Evolutionary conservation across 2,888 invertebrate species (phyloP), one percentile per base, ranked within the genome.

Genomic region (Drosophila koepferae): DNA sequence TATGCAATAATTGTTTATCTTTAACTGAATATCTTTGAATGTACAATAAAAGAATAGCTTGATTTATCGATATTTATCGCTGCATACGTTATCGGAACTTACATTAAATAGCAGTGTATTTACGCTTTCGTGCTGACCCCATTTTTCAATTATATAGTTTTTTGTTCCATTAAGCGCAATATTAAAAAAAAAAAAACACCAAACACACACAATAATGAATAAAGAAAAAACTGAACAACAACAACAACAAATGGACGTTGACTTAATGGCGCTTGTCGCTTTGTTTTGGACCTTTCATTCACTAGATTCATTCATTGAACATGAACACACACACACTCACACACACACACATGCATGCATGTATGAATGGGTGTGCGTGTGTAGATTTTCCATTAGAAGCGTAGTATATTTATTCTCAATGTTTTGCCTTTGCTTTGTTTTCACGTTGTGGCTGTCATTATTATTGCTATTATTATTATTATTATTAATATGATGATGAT

Each of bases 261-360:
- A 70, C 77, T 74, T 74, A 80, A 82, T 84, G 85, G 70, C 71
- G 82, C 77, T 77, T 79, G 75, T 74, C 74, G 74, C 81, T 72
- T 84, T 84, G 85, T 78, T 72, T 76, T 64, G 63, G 70, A 66
- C 59, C 63, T 72, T 81, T 81, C 80, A 80, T 80, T 80, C 80
- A 80, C 62, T 46, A 63, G 63, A 77, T 74, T 77, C 85, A 87
- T 82, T 88, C 89, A 85, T 88, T 73, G 83, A 84, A 75, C 76
- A 67, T 51, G 60, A 56, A 51, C 64, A 77, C 65, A 58, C 65
- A 48, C 28, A 44, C 31, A 51, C 64, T 73, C 65, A 58, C 65
- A 51, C 20, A 44, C 23, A 51, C 38, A 16, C 10, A 3, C 31
- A 43, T 44, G 51, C 18, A 38, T 48, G 16, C 10, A 38, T 55